Evolutionary conservation across 2,888 invertebrate species (phyloP).

Genomic region (Melitaea athalia): DNA sequence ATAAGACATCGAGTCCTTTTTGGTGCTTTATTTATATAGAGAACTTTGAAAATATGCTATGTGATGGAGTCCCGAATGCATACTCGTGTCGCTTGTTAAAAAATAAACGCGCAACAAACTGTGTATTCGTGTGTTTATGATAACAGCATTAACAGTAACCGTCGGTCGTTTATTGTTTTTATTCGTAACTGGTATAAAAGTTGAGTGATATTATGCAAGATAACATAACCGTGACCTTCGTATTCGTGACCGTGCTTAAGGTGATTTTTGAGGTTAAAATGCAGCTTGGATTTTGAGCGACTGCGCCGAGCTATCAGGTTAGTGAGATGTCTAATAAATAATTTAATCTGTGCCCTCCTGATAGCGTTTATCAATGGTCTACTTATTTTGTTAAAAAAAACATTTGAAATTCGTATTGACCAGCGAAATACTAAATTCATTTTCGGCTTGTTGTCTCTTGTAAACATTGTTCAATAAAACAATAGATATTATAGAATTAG

Average conservation of each 20-base stretch:
- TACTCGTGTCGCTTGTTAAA: slow-evolving; percentile 69
- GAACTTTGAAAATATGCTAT: slow-evolving; percentile 70
- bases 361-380: slow-evolving; percentile 68
- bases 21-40: slow-evolving; percentile 65
- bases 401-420: slow-evolving; percentile 17
- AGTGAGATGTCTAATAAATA: slow-evolving; percentile 66
- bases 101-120: slow-evolving; percentile 77
- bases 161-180: slow-evolving; percentile 73
- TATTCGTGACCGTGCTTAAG: slow-evolving; percentile 72
- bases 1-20: slow-evolving; percentile 65
- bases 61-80: slow-evolving; percentile 62
- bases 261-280: slow-evolving; percentile 81
- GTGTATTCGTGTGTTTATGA: slow-evolving; percentile 81
- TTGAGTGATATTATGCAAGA: slow-evolving; percentile 77
- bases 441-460: slow-evolving; percentile 10
- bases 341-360: slow-evolving; percentile 66
- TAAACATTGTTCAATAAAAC: slow-evolving; percentile 14
- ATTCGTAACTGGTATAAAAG: slow-evolving; percentile 64
- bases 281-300: slow-evolving; percentile 79
- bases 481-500: not conserved
- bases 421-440: slow-evolving; percentile 24
- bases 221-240: slow-evolving; percentile 80
- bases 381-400: slow-evolving; percentile 39
- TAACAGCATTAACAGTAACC: slow-evolving; percentile 78
- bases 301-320: slow-evolving; percentile 80